Percentiles rank a stretch among this genome's conserved stretches.
Evolutionary conservation across 2,797 vertebrate genomes (phyloP).

Genomic region (Staurois parvus): DNA sequence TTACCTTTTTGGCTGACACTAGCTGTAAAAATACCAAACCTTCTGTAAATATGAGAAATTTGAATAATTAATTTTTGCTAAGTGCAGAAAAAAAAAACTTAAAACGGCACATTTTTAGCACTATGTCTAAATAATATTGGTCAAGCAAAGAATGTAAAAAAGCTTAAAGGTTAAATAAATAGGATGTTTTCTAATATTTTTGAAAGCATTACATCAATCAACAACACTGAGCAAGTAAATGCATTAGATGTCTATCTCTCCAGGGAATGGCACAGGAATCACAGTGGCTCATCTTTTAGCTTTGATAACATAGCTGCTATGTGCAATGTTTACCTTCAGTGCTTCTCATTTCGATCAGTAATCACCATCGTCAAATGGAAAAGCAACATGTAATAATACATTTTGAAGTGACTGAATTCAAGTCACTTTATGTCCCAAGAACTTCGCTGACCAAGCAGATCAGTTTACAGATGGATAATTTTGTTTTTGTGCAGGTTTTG

Average conservation of each 20-base stretch:
- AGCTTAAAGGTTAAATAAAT: neutral
- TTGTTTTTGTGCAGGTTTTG: no score
- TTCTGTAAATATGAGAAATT: no score
- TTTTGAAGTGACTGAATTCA: neutral
- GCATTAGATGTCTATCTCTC: conserved; percentile 1
- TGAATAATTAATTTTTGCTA: no score
- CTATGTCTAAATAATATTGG: neutral
- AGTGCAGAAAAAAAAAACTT: no score
- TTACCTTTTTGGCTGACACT: no score
- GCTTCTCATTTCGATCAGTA: neutral
- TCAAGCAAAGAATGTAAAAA: neutral
- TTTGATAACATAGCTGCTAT: neutral
- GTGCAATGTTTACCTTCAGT: neutral
- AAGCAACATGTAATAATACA: neutral
- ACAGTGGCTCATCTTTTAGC: neutral
- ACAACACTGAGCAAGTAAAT: conserved; percentile 7
- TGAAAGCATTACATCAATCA: neutral
- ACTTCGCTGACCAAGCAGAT: no score
- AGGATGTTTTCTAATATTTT: neutral
- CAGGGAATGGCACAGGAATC: conserved; percentile 11
- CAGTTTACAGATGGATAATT: no score
- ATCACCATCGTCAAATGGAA: conserved; percentile 4
- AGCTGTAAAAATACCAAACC: no score
- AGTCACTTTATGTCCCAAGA: neutral
- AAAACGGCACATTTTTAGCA: no score